Conservation (phyloP, 2,888 invertebrate species). For the Nemurella pictetii region DNA sequence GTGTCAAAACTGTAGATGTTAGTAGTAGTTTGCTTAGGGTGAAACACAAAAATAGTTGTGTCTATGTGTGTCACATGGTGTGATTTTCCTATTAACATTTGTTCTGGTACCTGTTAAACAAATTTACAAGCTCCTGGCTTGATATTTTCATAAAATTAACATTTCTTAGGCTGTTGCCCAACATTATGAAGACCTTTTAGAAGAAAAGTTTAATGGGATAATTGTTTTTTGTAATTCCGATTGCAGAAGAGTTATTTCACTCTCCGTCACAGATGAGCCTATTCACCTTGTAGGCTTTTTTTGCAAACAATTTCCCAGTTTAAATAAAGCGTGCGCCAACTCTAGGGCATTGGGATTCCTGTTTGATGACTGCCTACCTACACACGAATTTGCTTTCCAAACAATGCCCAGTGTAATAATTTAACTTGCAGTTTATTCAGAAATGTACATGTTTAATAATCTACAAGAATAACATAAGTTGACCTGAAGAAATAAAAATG, state of each 20-base stretch:
- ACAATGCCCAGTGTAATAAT: too few relatives aligned
- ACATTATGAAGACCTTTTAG: background rate
- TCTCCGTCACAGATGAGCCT: background rate
- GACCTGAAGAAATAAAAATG: background rate
- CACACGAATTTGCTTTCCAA: too few relatives aligned
- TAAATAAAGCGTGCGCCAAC: too few relatives aligned
- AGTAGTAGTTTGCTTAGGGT: background rate
- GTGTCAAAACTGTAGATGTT: background rate
- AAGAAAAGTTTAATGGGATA: background rate
- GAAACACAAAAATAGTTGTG: too few relatives aligned
- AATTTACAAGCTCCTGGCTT: background rate
- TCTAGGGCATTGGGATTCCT: too few relatives aligned
- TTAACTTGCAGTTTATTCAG: background rate
- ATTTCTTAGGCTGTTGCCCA: background rate
- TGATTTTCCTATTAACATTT: too few relatives aligned
- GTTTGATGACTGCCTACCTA: too few relatives aligned
- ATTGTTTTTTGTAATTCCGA: background rate
- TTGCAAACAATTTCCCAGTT: too few relatives aligned
- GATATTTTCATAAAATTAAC: background rate
- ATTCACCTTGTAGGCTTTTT: too few relatives aligned
- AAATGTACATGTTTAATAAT: background rate
- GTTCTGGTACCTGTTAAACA: too few relatives aligned
- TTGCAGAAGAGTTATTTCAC: too few relatives aligned
- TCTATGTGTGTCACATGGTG: too few relatives aligned
- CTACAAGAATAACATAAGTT: background rate